phyloP scores from a whole-genome alignment of 2,113 vertebrate genomes.

The Thunnus maccoyii region DNA sequence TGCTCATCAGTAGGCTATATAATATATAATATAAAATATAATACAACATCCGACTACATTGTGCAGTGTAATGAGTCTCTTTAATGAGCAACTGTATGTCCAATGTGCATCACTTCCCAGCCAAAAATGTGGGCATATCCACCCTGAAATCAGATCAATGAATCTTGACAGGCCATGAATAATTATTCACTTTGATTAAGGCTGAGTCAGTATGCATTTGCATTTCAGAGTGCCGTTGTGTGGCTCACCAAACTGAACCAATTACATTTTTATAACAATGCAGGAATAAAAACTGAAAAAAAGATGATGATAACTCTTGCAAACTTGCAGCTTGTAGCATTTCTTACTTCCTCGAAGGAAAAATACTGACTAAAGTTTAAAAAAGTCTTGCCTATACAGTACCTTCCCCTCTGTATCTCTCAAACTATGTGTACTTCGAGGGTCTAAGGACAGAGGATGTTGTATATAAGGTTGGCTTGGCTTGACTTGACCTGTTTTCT shows the following conservation, averaged over 20 bases:
- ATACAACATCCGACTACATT: background rate
- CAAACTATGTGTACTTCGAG: too few species aligned
- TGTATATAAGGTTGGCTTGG: too few species aligned
- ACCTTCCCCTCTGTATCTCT: too few species aligned
- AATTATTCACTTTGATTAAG: constrained; percentile 71
- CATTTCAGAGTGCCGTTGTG: constrained; percentile 52
- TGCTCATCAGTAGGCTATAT: background rate
- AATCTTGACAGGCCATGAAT: constrained; percentile 51
- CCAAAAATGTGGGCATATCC: constrained; percentile 14
- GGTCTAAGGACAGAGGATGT: too few species aligned
- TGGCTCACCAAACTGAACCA: constrained; percentile 36
- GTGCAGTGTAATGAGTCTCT: constrained; percentile 7
- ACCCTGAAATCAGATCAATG: constrained; percentile 53
- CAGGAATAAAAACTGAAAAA: constrained; percentile 27
- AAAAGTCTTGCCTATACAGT: too few species aligned
- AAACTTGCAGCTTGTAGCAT: background rate
- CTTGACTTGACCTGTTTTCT: too few species aligned
- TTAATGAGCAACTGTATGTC: background rate
- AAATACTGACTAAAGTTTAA: too few species aligned
- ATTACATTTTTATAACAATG: constrained; percentile 58
- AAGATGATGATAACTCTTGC: background rate
- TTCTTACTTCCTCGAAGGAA: too few species aligned
- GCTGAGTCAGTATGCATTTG: constrained; percentile 56
- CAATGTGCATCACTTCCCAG: constrained; percentile 10
- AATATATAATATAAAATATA: background rate